Evolutionary conservation across 2,888 invertebrate species (phyloP), one percentile per base, ranked within the genome.

Genomic region (Hyposoter dolosus): DNA sequence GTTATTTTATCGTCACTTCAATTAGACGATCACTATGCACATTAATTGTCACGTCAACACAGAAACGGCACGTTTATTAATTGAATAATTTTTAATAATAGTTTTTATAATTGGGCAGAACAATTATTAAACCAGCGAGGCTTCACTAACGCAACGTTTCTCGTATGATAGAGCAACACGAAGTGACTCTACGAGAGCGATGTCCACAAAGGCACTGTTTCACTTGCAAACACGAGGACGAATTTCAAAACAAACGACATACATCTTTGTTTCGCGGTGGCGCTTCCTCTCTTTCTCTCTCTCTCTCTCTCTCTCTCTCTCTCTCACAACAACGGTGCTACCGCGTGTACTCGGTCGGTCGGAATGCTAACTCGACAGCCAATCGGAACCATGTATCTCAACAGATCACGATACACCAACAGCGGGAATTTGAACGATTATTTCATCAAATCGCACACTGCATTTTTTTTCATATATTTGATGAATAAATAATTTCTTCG

Each of bases 261-360:
- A 17, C 17, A n/a, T 50, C 50, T 17, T 50, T n/a, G 50, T 50
- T 3, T 50, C 50, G 50, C 50, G 17, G 0, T 50, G 50, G 50
- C 0, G 47, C 47, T 47, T 47, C 17, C 28, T 19, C n/a, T 65
- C 65, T 82, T 19, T 32, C 15, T 9, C 65, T 56, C 66, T 77
- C 43, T 17, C 17, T 17, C 47, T 47, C 47, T 47, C n/a, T n/a
- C n/a, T n/a, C n/a, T n/a, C n/a, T n/a, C n/a, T n/a, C n/a, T n/a
- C n/a, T n/a, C n/a, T n/a, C n/a, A n/a, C 47, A 47, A 47, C 47
- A 17, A 17, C 47, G n/a, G n/a, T 47, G 15, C 47, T 47, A 15
- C 47, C 47, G 17, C 17, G 15, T 47, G 47, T 15, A 47, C 17
- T 15, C 15, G n/a, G n/a, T n/a, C n/a, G n/a, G 47, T 35, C 1